Base-by-base conservation (phyloP, 2,113 vertebrate genomes). In the Canis aureus region DNA sequence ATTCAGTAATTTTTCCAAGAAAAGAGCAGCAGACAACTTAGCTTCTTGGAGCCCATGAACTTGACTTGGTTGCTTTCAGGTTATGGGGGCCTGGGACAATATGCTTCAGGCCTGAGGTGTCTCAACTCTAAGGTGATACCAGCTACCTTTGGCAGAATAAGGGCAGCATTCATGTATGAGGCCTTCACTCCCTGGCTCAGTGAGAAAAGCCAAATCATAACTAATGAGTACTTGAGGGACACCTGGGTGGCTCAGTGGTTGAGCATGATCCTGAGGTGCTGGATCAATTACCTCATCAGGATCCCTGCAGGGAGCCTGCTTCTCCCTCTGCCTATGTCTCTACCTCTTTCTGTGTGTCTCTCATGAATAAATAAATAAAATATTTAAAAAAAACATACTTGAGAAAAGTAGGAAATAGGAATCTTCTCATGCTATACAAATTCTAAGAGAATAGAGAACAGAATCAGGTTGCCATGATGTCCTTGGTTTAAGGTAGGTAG, bases 201-300 rank as follows among this genome's bases (percentile, higher is more conserved):
- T 71, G 11, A 67, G 27, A 85, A 76, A 88, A 93, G 86, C 25
- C 80, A 92, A 74, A 43, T 91, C 55, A 87, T 25, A 73, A 83
- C 4, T 17, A 60, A n/a, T 32, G 69, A 55, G 22, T 23, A 5
- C 7, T 79, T 79, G 9, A 74, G 60, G 43, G 43, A 43, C 43
- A 7, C 43, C 43, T 43, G 43, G 43, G 43, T 43, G 43, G 43
- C 43, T 43, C 43, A 7, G 43, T 43, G 43, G 43, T 43, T 43
- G 43, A 43, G 43, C 43, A 43, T 43, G 43, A 43, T 43, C 43
- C 43, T 43, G 43, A 43, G 43, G 43, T 43, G 43, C 43, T 43
- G 43, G 43, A 43, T 43, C 43, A 43, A 43, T 43, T 43, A 43
- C 43, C 43, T 43, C 6, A 7, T 43, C 43, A 43, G 43, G 43